Conservation (phyloP, 2,888 invertebrate genomes). For the Augochlorella aurata region DNA sequence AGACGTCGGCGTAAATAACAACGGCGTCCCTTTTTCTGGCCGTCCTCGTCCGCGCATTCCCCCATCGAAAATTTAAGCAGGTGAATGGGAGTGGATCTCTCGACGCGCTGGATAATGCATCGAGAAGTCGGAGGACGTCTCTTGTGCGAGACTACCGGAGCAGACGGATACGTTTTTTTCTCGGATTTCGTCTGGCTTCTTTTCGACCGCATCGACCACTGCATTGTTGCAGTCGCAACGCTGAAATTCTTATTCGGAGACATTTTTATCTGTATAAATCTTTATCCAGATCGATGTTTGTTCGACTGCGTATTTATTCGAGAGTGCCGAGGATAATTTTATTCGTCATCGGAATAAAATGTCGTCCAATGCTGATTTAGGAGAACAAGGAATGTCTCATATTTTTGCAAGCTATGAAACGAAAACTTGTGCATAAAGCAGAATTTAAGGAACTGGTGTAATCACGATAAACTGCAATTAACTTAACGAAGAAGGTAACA, state of each 20-base stretch:
- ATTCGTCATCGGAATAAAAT: no score
- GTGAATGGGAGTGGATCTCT: conserved; percentile 26
- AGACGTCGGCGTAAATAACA: conserved; percentile 39
- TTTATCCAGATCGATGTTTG: no score
- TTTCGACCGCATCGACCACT: conserved; percentile 26
- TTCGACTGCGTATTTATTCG: no score
- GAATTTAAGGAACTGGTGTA: no score
- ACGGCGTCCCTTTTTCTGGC: conserved; percentile 28
- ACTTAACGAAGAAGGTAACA: no score
- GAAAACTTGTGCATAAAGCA: no score
- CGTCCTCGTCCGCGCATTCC: conserved; percentile 35
- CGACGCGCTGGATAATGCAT: conserved; percentile 62
- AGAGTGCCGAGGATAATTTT: no score
- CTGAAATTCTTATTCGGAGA: background rate
- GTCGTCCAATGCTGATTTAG: no score
- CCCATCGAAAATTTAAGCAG: conserved; percentile 46
- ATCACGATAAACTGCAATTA: no score
- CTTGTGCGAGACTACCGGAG: conserved; percentile 55
- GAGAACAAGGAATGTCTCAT: no score
- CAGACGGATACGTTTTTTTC: conserved; percentile 52
- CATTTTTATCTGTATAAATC: no score
- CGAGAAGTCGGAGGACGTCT: conserved; percentile 50
- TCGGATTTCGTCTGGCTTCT: conserved; percentile 41
- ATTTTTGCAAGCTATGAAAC: no score
- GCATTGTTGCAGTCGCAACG: background rate